A percentile compares a stretch with the other conserved stretches of the same genome.
phyloP scores from a whole-genome alignment of 1,140 invertebrate species.

The Pectinophora gossypiella region DNA sequence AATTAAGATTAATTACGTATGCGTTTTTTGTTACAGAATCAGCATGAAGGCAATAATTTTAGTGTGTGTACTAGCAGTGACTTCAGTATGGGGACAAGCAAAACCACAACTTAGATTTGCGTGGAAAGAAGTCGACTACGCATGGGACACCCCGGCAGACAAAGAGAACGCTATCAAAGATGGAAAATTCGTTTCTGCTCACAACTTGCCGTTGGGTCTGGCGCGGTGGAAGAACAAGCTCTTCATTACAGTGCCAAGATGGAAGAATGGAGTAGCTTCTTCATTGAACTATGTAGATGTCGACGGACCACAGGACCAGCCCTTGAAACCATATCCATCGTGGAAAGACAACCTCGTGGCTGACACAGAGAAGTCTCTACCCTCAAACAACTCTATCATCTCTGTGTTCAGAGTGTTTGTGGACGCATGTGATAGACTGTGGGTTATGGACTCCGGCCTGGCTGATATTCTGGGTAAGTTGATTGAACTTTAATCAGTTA shows the following conservation, averaged over 20 bases:
- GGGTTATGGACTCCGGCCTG: constrained; percentile 85
- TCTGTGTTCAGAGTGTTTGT: constrained; percentile 81
- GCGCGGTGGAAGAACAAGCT: constrained; percentile 85
- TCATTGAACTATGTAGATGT: constrained; percentile 83
- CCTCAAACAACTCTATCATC: constrained; percentile 77
- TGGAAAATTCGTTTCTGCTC: constrained; percentile 79
- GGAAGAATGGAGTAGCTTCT: constrained; percentile 83
- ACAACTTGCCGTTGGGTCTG: constrained; percentile 85
- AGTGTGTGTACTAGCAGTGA: constrained; percentile 39
- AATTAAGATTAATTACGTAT: not conserved
- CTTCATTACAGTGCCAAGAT: constrained; percentile 86
- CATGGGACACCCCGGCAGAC: constrained; percentile 79
- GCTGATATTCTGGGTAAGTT: constrained; percentile 80
- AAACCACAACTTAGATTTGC: constrained; percentile 83
- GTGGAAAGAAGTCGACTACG: constrained; percentile 82
- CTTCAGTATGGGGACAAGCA: constrained; percentile 45
- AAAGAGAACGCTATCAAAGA: constrained; percentile 77
- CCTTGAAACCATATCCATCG: constrained; percentile 82
- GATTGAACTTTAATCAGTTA: no score
- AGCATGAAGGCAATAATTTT: constrained; percentile 51
- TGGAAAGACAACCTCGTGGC: constrained; percentile 79
- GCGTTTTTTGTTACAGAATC: constrained; percentile 38
- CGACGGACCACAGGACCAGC: constrained; percentile 76
- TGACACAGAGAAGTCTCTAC: constrained; percentile 53
- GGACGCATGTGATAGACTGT: constrained; percentile 83